These are phyloP conservation scores for Danaus chrysippus DNA, from an alignment of 2,888 invertebrate species.

Conservation along the genomic window DNA sequence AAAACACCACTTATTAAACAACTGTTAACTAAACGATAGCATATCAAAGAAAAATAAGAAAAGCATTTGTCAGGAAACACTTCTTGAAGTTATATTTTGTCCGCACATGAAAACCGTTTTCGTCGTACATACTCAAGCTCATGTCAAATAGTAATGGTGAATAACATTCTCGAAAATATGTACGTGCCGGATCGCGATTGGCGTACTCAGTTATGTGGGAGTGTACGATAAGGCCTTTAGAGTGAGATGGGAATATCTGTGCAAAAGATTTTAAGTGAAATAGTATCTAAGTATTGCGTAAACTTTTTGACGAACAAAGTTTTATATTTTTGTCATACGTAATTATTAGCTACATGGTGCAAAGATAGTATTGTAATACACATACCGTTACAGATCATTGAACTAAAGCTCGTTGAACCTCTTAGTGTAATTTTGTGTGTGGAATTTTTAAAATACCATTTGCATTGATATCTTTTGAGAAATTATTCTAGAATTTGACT, in stretches of 20 bases:
- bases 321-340: too few relatives aligned
- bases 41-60: slow-evolving; percentile 39
- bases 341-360: neutral
- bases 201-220: slow-evolving; percentile 44
- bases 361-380: neutral
- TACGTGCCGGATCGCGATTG: slow-evolving; percentile 66
- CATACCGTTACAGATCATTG: slow-evolving; percentile 1
- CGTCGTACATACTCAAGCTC: slow-evolving; percentile 66
- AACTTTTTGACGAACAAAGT: neutral
- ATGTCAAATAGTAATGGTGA: slow-evolving; percentile 48
- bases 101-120: slow-evolving; percentile 51
- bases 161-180: slow-evolving; percentile 49
- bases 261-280: neutral
- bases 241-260: slow-evolving; percentile 11
- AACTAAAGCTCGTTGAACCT: neutral
- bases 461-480: too few relatives aligned
- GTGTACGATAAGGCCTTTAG: slow-evolving; percentile 27
- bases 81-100: slow-evolving; percentile 50
- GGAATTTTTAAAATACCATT: too few relatives aligned
- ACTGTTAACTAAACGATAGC: slow-evolving; percentile 43
- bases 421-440: too few relatives aligned
- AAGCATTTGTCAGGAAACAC: slow-evolving; percentile 50
- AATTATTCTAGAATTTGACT: too few relatives aligned
- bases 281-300: neutral
- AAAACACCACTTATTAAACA: slow-evolving; percentile 30